phyloP scores from a whole-genome alignment of 2,797 vertebrate genomes.

The Chaetophractus vellerosus region DNA sequence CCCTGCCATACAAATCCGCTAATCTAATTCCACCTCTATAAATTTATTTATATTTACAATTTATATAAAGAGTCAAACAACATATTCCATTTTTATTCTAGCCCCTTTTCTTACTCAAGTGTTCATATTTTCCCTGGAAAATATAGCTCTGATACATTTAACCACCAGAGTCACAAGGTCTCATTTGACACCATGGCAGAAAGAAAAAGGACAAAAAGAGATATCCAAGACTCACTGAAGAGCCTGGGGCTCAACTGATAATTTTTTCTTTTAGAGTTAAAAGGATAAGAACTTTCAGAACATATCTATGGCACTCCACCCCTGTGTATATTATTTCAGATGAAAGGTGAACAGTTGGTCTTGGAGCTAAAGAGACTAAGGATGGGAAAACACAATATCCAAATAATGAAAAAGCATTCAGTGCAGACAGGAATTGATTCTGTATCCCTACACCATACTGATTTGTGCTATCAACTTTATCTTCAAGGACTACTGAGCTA shows the following conservation, averaged over 20 bases:
- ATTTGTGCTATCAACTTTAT: slow-evolving; percentile 51
- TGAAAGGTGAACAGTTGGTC: neutral
- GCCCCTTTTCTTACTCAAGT: neutral
- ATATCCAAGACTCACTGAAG: neutral
- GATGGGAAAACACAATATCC: neutral
- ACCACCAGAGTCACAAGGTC: neutral
- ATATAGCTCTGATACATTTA: slow-evolving; percentile 5
- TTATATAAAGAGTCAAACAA: too few relatives aligned
- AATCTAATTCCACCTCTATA: too few relatives aligned
- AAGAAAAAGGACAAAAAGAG: neutral
- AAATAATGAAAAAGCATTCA: slow-evolving; percentile 2
- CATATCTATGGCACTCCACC: neutral
- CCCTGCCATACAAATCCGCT: too few relatives aligned
- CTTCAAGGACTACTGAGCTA: slow-evolving; percentile 16
- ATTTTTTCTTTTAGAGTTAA: slow-evolving; percentile 18
- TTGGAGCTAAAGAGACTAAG: neutral
- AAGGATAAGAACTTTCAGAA: slow-evolving; percentile 1
- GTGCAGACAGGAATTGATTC: neutral
- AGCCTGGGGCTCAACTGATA: neutral
- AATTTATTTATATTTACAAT: too few relatives aligned
- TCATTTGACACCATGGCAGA: slow-evolving; percentile 8
- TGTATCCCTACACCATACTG: neutral
- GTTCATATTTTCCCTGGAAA: slow-evolving; percentile 44
- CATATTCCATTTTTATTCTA: neutral
- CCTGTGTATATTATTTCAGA: neutral